Evolutionary conservation across 2,797 vertebrate species (phyloP).

Genomic region (Falco berigora): DNA sequence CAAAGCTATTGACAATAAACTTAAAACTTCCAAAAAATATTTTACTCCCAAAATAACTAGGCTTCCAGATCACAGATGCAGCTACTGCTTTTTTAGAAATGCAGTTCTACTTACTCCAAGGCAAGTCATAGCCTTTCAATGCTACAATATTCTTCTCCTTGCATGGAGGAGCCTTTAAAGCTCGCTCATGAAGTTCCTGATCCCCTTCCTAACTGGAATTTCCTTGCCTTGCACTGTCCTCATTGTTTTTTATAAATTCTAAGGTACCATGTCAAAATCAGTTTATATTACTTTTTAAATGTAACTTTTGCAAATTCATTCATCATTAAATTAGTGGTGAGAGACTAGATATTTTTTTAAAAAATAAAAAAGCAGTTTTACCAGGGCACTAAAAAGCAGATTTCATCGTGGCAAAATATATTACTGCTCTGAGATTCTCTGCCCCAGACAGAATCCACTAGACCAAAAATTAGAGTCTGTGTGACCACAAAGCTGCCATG

Average conservation of each 20-base stretch:
- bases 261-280: background rate
- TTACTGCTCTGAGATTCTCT: background rate
- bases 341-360: background rate
- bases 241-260: background rate
- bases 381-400: background rate
- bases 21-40: background rate
- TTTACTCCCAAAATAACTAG: background rate
- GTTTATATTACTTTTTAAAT: background rate
- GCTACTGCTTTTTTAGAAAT: background rate
- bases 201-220: background rate
- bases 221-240: background rate
- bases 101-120: background rate
- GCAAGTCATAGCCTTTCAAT: background rate
- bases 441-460: background rate
- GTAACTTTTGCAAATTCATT: background rate
- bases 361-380: background rate
- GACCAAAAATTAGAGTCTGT: background rate
- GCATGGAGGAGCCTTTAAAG: background rate
- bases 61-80: background rate
- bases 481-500: background rate
- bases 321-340: background rate
- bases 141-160: background rate
- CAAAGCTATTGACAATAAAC: background rate
- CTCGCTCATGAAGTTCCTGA: background rate
- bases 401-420: background rate